These are phyloP conservation scores for Alfaro cultratus DNA, from an alignment of 2,797 vertebrate species.

Conservation along the genomic window DNA sequence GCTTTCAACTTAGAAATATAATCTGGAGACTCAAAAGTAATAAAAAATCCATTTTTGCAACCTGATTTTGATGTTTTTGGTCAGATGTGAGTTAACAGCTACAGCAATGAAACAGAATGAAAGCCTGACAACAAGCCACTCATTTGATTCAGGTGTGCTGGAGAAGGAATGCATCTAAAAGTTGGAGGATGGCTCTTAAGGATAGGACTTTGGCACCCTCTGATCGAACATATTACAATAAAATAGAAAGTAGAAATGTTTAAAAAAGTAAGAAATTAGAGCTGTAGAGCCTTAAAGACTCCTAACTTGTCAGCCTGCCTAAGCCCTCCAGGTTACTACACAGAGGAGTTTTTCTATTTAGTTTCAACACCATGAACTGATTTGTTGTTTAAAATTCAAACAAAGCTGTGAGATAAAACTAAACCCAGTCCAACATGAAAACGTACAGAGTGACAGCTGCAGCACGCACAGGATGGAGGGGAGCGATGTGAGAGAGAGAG, in stretches of 20 bases:
- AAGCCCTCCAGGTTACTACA: not conserved
- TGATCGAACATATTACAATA: not conserved
- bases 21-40: not conserved
- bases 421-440: conserved; percentile 21
- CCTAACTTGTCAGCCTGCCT: conserved; percentile 11
- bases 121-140: not conserved
- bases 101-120: not conserved
- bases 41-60: not conserved
- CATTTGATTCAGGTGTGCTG: not conserved
- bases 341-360: conserved; percentile 4
- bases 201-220: not conserved
- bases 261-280: not conserved
- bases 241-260: not conserved
- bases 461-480: conserved; percentile 23
- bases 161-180: not conserved
- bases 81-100: not conserved
- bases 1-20: not conserved
- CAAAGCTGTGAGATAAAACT: conserved; percentile 20
- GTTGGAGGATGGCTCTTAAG: no score
- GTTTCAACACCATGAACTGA: conserved; percentile 19
- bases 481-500: conserved; percentile 43
- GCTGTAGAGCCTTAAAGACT: not conserved
- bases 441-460: conserved; percentile 44
- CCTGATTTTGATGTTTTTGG: not conserved
- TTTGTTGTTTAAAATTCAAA: conserved; percentile 36